Percentiles rank a stretch among this genome's conserved stretches.
Evolutionary conservation across 2,797 vertebrate species (phyloP).

Genomic region (Sebastolobus altivelis): DNA sequence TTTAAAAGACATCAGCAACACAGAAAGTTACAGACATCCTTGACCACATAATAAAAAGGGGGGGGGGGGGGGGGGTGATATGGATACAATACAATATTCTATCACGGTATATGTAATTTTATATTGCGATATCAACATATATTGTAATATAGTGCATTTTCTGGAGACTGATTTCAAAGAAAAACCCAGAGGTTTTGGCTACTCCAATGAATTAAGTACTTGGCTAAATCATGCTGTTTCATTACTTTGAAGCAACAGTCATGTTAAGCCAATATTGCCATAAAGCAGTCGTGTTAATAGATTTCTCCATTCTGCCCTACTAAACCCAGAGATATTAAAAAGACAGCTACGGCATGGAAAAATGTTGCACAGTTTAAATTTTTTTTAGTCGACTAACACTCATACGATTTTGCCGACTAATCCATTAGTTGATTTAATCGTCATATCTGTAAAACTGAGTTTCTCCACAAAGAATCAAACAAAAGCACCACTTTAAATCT

Average conservation of each 20-base stretch:
- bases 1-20: not conserved
- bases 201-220: not conserved
- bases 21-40: not conserved
- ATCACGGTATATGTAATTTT: not conserved
- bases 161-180: not conserved
- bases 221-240: not conserved
- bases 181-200: not conserved
- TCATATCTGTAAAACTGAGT: too few species aligned
- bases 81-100: too few species aligned
- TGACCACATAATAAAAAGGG: not conserved
- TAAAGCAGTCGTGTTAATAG: not conserved
- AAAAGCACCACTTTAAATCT: too few species aligned
- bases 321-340: not conserved
- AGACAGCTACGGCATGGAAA: not conserved
- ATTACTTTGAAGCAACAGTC: not conserved
- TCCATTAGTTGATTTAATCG: too few species aligned
- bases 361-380: not conserved
- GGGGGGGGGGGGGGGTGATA: fast-evolving
- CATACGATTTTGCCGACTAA: too few species aligned
- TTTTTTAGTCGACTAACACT: too few species aligned
- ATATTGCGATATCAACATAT: not conserved
- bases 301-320: not conserved
- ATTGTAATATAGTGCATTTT: not conserved
- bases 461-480: too few species aligned
- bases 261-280: not conserved